Percentiles rank a stretch among this genome's conserved stretches.
Conservation (phyloP, 2,113 vertebrate species). For the human region GRCh38 chr1:81254501-81255000, state of each 20-base stretch:
- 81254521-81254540: constrained; percentile 69
- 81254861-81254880: not conserved
- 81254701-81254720: not conserved
- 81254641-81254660: not conserved
- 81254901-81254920: constrained; percentile 18
- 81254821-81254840: not conserved
- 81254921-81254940: not conserved
- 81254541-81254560: constrained; percentile 53
- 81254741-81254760: not conserved
- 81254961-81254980: not conserved
- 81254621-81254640: not conserved
- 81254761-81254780: not conserved
- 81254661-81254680: not conserved
- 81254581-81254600: not conserved
- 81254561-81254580: not conserved
- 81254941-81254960: not conserved
- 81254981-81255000: not conserved
- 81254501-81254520: constrained; percentile 72
- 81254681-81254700: not conserved
- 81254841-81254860: not conserved
- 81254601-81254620: not conserved
- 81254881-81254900: not conserved
- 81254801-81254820: not conserved
- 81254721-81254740: rapidly evolving
- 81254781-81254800: not conserved